These are phyloP conservation scores for Halisarca cf. caerulea DNA, from an alignment of 37 sponge, comb jelly and placozoan species.

Conservation along the genomic window DNA sequence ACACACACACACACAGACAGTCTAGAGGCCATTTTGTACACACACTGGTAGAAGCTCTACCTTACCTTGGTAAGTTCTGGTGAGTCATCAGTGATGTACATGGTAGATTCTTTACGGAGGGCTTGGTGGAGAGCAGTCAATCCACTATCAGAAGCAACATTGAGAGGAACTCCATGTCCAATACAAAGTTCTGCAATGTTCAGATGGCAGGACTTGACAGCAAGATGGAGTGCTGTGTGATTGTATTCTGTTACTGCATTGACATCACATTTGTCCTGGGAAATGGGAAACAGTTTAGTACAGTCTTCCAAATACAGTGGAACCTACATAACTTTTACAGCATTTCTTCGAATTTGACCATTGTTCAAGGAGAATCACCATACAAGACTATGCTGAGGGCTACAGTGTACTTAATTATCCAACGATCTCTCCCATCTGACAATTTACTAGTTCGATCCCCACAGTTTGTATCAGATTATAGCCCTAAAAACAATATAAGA, in stretches of 20 bases:
- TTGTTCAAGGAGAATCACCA: too few relatives aligned
- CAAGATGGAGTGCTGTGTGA: constrained; percentile 78
- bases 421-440: too few relatives aligned
- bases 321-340: too few relatives aligned
- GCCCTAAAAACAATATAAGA: too few relatives aligned
- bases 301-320: background rate
- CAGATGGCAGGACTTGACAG: constrained; percentile 63
- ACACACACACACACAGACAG: too few relatives aligned
- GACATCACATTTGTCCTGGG: constrained; percentile 43
- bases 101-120: constrained; percentile 34
- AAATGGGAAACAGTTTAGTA: background rate
- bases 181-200: constrained; percentile 73
- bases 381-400: too few relatives aligned
- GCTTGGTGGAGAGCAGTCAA: constrained; percentile 81
- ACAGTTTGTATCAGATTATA: too few relatives aligned
- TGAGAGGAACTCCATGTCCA: constrained; percentile 64
- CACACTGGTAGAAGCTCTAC: too few relatives aligned
- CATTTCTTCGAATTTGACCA: too few relatives aligned
- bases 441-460: too few relatives aligned
- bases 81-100: background rate
- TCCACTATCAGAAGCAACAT: constrained; percentile 57
- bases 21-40: too few relatives aligned
- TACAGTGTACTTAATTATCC: too few relatives aligned
- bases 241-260: constrained; percentile 11
- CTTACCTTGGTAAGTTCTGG: background rate